Percentiles rank a stretch among this genome's conserved stretches.
Conservation (phyloP, 2,113 vertebrate species). For the Podilymbus podiceps region DNA sequence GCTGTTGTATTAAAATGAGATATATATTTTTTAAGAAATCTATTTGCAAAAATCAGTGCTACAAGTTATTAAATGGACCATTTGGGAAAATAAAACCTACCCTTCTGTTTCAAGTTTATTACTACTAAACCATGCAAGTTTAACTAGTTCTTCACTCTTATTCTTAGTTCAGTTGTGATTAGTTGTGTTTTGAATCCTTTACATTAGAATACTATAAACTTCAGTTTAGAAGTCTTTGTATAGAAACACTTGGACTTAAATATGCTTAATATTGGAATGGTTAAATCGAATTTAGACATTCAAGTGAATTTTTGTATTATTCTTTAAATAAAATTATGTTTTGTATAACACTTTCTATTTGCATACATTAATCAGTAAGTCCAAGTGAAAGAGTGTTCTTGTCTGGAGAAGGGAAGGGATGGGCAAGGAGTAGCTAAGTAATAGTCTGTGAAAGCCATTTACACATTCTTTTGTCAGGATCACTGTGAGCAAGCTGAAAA, state of each 20-base stretch:
- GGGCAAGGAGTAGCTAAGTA: not conserved
- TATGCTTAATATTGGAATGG: not conserved
- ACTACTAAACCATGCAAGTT: not conserved
- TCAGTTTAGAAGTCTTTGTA: not conserved
- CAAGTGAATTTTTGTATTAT: not conserved
- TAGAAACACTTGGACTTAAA: not conserved
- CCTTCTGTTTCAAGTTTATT: not conserved
- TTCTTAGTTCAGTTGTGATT: not conserved
- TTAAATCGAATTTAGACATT: not conserved
- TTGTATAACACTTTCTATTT: not conserved
- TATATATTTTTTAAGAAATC: not conserved
- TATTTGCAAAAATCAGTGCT: not conserved
- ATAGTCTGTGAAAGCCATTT: not conserved
- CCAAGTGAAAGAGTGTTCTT: not conserved
- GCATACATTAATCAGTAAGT: not conserved
- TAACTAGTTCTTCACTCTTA: not conserved
- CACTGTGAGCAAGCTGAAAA: not conserved
- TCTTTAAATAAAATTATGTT: not conserved
- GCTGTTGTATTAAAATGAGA: not conserved
- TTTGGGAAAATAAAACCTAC: not conserved
- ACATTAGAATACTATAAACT: not conserved
- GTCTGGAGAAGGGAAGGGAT: not conserved
- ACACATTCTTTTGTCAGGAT: not conserved
- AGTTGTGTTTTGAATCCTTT: not conserved
- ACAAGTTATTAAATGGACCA: not conserved